These are phyloP conservation scores for Onychomys arenicola DNA, from an alignment of 2,797 vertebrate species.

Conservation along the genomic window DNA sequence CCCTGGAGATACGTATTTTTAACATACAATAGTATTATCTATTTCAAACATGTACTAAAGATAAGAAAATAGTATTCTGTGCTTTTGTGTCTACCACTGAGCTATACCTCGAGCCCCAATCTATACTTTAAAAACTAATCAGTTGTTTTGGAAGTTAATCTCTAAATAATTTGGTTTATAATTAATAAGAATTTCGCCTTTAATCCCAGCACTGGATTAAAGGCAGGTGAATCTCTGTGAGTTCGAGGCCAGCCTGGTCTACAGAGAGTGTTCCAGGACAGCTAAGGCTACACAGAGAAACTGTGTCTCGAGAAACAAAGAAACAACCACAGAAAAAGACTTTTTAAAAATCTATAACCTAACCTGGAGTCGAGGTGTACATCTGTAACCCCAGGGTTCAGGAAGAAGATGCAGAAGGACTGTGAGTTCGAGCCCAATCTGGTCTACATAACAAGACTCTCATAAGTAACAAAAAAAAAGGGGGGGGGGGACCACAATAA, in stretches of 20 bases:
- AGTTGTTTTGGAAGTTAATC: neutral
- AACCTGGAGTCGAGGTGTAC: neutral
- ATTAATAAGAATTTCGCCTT: neutral
- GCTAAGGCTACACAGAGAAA: too few relatives aligned
- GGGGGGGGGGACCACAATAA: neutral
- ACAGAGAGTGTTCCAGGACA: neutral
- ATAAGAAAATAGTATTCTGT: conserved; percentile 13
- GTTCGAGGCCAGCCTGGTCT: neutral
- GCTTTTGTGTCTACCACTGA: neutral
- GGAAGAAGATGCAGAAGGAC: neutral
- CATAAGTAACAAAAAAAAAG: neutral
- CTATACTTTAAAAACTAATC: conserved; percentile 10
- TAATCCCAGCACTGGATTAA: neutral
- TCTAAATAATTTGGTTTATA: neutral
- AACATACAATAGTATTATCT: neutral
- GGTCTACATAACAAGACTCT: neutral
- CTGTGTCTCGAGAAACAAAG: too few relatives aligned
- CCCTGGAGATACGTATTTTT: neutral
- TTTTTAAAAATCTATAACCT: neutral
- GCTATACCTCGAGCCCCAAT: too few relatives aligned
- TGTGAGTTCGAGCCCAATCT: neutral
- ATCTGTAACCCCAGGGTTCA: neutral
- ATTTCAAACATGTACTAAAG: neutral
- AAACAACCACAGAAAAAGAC: neutral
- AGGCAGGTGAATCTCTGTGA: neutral